A percentile compares a stretch with the other conserved stretches of the same genome.
Evolutionary conservation across 2,113 vertebrate species (phyloP).

Genomic region (Ageneiosus marmoratus): DNA sequence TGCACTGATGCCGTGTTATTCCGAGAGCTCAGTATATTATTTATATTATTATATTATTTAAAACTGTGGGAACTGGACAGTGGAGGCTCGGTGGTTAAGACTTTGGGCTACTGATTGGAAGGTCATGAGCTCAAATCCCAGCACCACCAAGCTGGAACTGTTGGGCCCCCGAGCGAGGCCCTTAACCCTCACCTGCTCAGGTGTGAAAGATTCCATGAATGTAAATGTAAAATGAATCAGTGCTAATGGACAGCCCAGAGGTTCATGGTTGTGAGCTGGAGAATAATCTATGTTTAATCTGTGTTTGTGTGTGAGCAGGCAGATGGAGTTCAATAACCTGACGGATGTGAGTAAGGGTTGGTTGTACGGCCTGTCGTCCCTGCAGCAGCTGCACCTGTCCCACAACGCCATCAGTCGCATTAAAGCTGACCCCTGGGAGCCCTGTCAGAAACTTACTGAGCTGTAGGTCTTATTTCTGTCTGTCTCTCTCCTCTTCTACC

Average conservation of each 20-base stretch:
- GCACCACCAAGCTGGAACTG: too few relatives aligned
- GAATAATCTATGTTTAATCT: constrained; percentile 16
- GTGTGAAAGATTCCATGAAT: too few relatives aligned
- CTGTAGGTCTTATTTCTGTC: constrained; percentile 81
- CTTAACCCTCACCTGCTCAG: too few relatives aligned
- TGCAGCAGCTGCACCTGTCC: constrained; percentile 92
- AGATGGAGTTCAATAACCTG: constrained; percentile 94
- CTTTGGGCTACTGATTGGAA: too few relatives aligned
- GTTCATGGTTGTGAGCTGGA: background rate
- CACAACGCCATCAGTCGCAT: constrained; percentile 92
- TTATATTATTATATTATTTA: background rate
- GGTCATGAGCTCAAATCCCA: too few relatives aligned
- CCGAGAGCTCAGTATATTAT: background rate
- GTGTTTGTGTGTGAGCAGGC: constrained; percentile 73
- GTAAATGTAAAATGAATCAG: too few relatives aligned
- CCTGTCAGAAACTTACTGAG: constrained; percentile 93
- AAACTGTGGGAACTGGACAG: too few relatives aligned
- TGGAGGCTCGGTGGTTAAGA: too few relatives aligned
- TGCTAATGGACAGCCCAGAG: too few relatives aligned
- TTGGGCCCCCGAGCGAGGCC: too few relatives aligned
- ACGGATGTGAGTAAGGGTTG: constrained; percentile 95
- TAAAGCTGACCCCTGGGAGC: constrained; percentile 93
- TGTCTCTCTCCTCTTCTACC: constrained; percentile 45
- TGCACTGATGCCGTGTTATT: constrained; percentile 26
- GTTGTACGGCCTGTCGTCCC: constrained; percentile 91